Base-by-base conservation (phyloP, 2,113 vertebrate genomes). In the Ploceus nigricollis region DNA sequence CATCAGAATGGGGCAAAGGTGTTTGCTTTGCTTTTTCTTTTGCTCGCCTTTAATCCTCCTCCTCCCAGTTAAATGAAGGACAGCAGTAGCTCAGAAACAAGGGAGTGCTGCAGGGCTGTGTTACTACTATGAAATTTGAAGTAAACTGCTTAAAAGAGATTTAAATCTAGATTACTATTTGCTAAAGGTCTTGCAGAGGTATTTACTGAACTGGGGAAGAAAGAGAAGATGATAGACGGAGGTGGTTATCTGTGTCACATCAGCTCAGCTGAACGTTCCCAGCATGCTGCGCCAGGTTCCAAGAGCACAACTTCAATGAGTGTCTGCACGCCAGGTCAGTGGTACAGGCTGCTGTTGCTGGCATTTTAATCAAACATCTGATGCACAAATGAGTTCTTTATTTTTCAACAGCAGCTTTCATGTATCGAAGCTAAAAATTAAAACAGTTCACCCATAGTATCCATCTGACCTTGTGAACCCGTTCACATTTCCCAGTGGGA, bases 321-420 rank as follows among this genome's bases (percentile, higher is more conserved):
- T 14, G 22, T 35, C 65, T 70, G 24, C 31, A 7, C 2, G 5
- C 47, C 72, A 23, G 44, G 87, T 42, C 73, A 63, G 47, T 21
- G 68, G 16, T 28, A 24, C 47, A 40, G 58, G 31, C 75, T 82
- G 35, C 33, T 56, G 28, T 22, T 60, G 54, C 54, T 84, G 27
- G 20, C 4, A 9, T 92, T 96, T 89, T 88, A 93, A 95, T 97
- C 75, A 81, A 87, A 82, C 4, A 33, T 93, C 91, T 94, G 87
- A 95, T 91, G 88, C 77, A 72, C 63, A 96, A 92, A 94, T 90
- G 61, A 72, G 54, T 97, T 94, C 90, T 64, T 76, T 51, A 80
- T 95, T 93, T 93, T 91, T 93, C 70, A 63, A 60, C 42, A n/a
- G 47, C 63, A 94, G 47, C 78, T 97, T 96, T 66, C 76, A 51